Evolutionary conservation across 2,888 invertebrate species (phyloP), one percentile per base, ranked within the genome.

Genomic region (Pristionchus japonicus): DNA sequence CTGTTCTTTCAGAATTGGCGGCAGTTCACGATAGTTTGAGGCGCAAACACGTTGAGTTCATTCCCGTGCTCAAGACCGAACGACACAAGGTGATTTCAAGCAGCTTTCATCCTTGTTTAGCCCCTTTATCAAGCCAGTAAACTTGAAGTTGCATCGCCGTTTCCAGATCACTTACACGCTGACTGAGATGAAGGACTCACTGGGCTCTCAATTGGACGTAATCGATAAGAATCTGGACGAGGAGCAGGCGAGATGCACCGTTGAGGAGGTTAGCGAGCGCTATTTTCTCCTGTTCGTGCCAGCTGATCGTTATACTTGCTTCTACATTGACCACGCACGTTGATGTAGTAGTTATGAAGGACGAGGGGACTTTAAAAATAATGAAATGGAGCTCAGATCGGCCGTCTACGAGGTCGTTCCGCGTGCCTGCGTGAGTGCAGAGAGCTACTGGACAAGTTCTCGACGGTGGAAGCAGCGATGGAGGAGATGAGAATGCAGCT

Each of bases 1-100:
- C n/a, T n/a, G n/a, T 70, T 13, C 9, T 4, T 83, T 52, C 82
- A 83, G 82, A 83, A 83, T 31, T 83, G 0, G 82, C 82, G 11
- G 82, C 82, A 27, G 82, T 83, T 49, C 82, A 52, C 20, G 82
- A 83, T 23, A 83, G 52, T 83, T 34, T 83, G 52, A 49, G 37
- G 34, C 27, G 43, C 1, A 83, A 83, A 31, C 27, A 83, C 37
- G 31, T 83, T 34, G 82, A 83, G 31, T 83, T 52, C 23, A 34
- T 83, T n/a, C 82, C 82, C 37, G 82, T 52, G 31, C 82, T 83
- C 52, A 49, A 83, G 82, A 83, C 52, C 4, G 82, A 83, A n/a
- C 27, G 82, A 52, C 34, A 49, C 52, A 83, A 52, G 82, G 82
- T 52, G 3, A 80, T n/a, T n/a, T 52, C 3, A 31, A 23, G 31